Evolutionary conservation across 1,140 invertebrate genomes (phyloP), one percentile per base, ranked within the genome.

Genomic region (Adoxophyes honmai): DNA sequence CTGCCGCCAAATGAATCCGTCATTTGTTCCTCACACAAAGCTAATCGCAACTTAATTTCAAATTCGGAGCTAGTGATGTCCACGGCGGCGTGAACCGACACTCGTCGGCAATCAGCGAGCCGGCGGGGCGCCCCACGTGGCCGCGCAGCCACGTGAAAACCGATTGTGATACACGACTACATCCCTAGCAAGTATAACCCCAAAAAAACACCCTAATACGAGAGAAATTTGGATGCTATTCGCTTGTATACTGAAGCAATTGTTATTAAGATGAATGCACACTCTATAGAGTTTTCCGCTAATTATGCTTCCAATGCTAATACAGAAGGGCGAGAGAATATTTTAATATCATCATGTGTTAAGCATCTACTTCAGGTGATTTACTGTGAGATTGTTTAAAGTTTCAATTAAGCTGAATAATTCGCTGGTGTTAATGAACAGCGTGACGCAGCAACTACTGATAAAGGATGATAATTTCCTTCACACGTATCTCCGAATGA

Each of bases 51-150:
- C 42, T 48, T 57, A 68, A 72, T 68, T 74, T 70, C 56, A 61
- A 69, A 74, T 72, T 72, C 66, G 39, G 66, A 62, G 70, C 69
- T 79, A 73, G 68, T 75, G 77, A 65, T 78, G 77, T 72, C 72
- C 76, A 73, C 62, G 60, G 56, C 66, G 68, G 68, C 69, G 69
- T 73, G 63, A 82, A 76, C 59, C 73, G 81, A 64, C 82, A 67
- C 72, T 75, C 80, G 78, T 60, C 75, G 59, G 68, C 80, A 78
- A 82, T 83, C 80, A 79, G 34, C 60, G 62, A 55, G 80, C 33
- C 80, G 55, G 68, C 78, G 73, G 80, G 82, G 68, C 52, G 80
- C 65, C 80, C 74, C 77, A 79, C 78, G 81, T 84, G 78, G 68
- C 69, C 71, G 52, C 21, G 61, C 75, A 73, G 11, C 61, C 58